Base-by-base conservation (phyloP, 2,113 vertebrate species). In the Lates calcarifer region DNA sequence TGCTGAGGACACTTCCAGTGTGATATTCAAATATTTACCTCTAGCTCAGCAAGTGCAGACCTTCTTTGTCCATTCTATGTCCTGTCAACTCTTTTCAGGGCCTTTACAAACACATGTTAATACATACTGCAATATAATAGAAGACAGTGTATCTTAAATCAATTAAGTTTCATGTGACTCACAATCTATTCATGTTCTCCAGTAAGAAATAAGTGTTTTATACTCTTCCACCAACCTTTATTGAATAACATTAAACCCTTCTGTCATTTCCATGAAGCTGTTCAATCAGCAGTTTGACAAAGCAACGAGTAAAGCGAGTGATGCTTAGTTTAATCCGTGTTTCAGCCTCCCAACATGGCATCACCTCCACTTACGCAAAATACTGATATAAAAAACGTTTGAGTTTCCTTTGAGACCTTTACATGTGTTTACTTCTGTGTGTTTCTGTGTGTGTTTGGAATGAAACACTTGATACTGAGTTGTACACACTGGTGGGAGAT, bases 1-100 rank as follows among this genome's bases (percentile, higher is more conserved):
- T 57, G n/a, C 15, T 18, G 17, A 18, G 22, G 58, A 24, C 29
- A 22, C 76, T 79, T 87, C 70, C 67, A 88, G 68, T 79, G 33
- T 78, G 55, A 86, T 76, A 74, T 77, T 86, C 74, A 84, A 90
- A 90, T 86, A 87, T 84, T 74, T 75, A 70, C 72, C 70, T 81
- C 81, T 62, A 39, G 43, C 31, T 67, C 58, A 66, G 74, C 78
- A 37, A 63, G 76, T 35, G 39, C 69, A 80, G 64, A 57, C 86
- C 47, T 76, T 37, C 5, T 28, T 66, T 81, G 57, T 63, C 56
- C 43, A 43, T 65, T 73, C 28, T 43, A 31, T 37, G 37, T 39
- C 39, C 61, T 72, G 57, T 28, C 82, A 78, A 79, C 43, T 78
- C 58, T 65, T 60, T 77, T 63, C 31, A 2, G 1, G 9, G 26